Evolutionary conservation across 2,888 invertebrate species (phyloP).

Genomic region (Conomelus anceps): DNA sequence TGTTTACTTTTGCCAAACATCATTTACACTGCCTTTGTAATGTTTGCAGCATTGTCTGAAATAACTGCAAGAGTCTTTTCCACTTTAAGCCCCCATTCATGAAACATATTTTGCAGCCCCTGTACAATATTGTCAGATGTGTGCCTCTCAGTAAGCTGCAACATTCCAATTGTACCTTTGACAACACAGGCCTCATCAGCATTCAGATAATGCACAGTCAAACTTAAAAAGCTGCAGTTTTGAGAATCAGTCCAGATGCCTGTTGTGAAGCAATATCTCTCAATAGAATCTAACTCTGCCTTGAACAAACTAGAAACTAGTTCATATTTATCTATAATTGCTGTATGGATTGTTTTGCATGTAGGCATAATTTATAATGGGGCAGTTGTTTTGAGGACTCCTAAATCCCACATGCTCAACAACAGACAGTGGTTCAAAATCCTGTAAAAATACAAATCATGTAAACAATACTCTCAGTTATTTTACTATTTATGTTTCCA

Average conservation of each 20-base stretch:
- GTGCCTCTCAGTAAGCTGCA: no score
- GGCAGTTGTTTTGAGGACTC: constrained; percentile 13
- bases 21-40: no score
- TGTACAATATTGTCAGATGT: constrained; percentile 37
- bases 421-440: not conserved
- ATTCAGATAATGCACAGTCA: constrained; percentile 36
- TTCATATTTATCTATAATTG: constrained; percentile 10
- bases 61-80: no score
- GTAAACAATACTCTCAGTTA: constrained; percentile 8
- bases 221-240: constrained; percentile 36
- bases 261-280: no score
- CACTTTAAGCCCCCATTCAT: constrained; percentile 34
- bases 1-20: no score
- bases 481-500: no score
- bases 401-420: constrained; percentile 10
- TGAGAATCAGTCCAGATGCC: constrained; percentile 38
- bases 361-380: constrained; percentile 1
- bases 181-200: not conserved
- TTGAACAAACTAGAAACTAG: constrained; percentile 5
- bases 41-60: no score
- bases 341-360: not conserved
- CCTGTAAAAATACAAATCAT: constrained; percentile 21
- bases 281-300: not conserved
- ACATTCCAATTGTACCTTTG: no score
- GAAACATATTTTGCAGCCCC: constrained; percentile 34